Base-by-base conservation (phyloP, 1,140 invertebrate species). In the Ganaspis sp. region DNA sequence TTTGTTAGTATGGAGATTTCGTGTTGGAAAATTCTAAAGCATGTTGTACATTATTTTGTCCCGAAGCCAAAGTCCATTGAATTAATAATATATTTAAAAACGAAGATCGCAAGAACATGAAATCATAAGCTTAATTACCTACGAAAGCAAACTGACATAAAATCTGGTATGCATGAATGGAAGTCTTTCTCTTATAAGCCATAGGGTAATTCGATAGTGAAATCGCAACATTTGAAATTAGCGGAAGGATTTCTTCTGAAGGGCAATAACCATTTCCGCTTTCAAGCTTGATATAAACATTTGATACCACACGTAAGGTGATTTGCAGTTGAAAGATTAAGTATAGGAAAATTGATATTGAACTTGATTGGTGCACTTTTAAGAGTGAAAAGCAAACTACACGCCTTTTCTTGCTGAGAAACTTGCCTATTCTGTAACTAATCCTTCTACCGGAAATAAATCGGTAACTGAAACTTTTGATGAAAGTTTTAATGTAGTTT, bases 321-420 rank as follows among this genome's bases (percentile, higher is more conserved):
- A 49, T 49, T 49, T 49, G 45, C 17, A 17, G 45, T 49, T 49
- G 38, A 40, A 40, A 40, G 38, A 40, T 40, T 40, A 40, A 40
- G 45, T 49, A 49, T 17, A 49, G 45, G 45, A 49, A 49, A 49
- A 49, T 49, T 49, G 45, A 49, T 49, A 49, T 49, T 49, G 45
- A 49, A 49, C 45, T 49, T 49, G 45, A 49, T 49, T 49, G 45
- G 45, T 17, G 45, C 17, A 49, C 1, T 49, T 45, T 45, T 45
- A n/a, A 49, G 45, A 49, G 45, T 49, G 45, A 49, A 49, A 49
- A 49, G 45, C 45, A 49, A 49, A 49, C 17, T 49, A 49, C 17
- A 49, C 45, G n/a, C 17, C 15, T 49, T 49, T 49, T 49, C 45
- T 49, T n/a, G 45, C n/a, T 49, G 45, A 49, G 45, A 49, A 17